A percentile compares a stretch with the other conserved stretches of the same genome.
Evolutionary conservation across 2,113 vertebrate species (phyloP).

Genomic region (Setophaga petechia): DNA sequence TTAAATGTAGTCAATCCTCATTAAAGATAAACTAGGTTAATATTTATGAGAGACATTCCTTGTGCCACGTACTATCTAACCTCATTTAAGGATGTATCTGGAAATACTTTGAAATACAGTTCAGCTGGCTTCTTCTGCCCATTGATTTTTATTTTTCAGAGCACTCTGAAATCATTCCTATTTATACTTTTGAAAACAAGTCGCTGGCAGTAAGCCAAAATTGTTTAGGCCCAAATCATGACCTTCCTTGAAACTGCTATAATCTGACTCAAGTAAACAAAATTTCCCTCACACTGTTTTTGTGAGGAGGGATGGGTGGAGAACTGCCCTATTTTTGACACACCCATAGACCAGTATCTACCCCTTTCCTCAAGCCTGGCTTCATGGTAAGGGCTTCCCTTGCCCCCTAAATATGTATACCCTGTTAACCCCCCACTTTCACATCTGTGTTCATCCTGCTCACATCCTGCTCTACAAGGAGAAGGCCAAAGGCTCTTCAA

Average conservation of each 20-base stretch:
- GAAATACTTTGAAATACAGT: not conserved
- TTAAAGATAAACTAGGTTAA: constrained; percentile 46
- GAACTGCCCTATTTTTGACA: not conserved
- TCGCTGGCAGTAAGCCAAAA: constrained; percentile 15
- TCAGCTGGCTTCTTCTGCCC: not conserved
- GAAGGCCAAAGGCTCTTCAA: not conserved
- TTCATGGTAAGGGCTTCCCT: not conserved
- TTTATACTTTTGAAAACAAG: constrained; percentile 6
- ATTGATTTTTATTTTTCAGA: constrained; percentile 28
- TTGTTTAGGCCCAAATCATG: constrained; percentile 9
- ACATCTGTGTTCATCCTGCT: not conserved
- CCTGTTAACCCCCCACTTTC: not conserved
- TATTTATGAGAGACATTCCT: constrained; percentile 4
- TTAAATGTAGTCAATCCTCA: constrained; percentile 25
- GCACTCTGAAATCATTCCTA: constrained; percentile 26
- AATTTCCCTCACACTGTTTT: not conserved
- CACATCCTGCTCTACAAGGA: not conserved
- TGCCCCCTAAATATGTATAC: rapidly evolving
- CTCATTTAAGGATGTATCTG: not conserved
- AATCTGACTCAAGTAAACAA: constrained; percentile 8
- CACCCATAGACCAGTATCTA: not conserved
- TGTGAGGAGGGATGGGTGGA: not conserved
- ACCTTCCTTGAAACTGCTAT: not conserved
- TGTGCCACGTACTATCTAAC: not conserved
- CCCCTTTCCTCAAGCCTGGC: not conserved